Evolutionary conservation across 2,797 vertebrate genomes (phyloP).

Genomic region (Paramormyrops hopkinsi): DNA sequence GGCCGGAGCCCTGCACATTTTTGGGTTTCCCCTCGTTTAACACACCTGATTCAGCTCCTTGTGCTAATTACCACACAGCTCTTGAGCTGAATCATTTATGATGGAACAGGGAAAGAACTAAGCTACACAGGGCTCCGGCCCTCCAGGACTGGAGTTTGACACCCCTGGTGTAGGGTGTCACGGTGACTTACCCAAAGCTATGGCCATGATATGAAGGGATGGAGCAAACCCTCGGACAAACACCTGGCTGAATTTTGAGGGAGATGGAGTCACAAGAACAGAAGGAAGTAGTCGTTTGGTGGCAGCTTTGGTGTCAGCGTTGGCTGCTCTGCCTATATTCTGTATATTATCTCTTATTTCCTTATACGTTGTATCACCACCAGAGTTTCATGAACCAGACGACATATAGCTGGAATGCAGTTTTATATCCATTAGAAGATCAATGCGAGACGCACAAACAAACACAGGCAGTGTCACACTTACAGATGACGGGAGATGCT

Average conservation of each 20-base stretch:
- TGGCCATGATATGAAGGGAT: not conserved
- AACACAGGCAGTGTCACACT: not conserved
- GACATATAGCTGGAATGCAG: not conserved
- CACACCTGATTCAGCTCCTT: too few relatives aligned
- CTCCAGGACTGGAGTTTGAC: too few relatives aligned
- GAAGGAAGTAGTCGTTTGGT: not conserved
- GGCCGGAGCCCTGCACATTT: too few relatives aligned
- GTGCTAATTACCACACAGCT: too few relatives aligned
- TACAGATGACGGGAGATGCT: not conserved
- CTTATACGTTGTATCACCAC: not conserved
- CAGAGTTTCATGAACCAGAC: not conserved
- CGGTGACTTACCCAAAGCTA: not conserved
- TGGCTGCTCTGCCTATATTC: not conserved
- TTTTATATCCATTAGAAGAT: not conserved
- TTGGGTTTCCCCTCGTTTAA: too few relatives aligned
- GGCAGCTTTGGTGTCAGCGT: not conserved
- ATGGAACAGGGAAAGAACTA: too few relatives aligned
- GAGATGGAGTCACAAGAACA: not conserved
- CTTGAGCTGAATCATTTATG: too few relatives aligned
- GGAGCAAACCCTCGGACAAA: not conserved
- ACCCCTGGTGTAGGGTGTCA: too few relatives aligned
- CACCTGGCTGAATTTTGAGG: not conserved
- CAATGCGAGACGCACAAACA: not conserved
- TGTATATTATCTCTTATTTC: not conserved
- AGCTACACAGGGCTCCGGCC: too few relatives aligned